These are phyloP conservation scores for Vanessa atalanta DNA, from an alignment of 1,140 invertebrate genomes.

Conservation along the genomic window DNA sequence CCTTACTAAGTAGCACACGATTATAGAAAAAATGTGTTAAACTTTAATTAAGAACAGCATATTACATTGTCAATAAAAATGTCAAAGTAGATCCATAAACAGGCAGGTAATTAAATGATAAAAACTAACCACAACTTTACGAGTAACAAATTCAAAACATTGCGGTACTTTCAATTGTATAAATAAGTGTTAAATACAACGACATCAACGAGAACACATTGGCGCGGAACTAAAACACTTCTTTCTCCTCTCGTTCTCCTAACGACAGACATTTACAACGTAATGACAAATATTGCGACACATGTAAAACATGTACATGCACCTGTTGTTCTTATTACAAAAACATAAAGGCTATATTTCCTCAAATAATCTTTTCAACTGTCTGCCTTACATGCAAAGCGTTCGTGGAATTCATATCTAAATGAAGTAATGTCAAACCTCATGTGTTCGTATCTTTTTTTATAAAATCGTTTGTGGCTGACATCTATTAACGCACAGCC, in stretches of 20 bases:
- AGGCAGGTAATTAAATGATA: too few relatives aligned
- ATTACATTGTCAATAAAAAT: too few relatives aligned
- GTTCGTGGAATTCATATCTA: slow-evolving; percentile 21
- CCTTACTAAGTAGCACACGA: too few relatives aligned
- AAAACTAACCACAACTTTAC: too few relatives aligned
- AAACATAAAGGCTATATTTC: slow-evolving; percentile 13
- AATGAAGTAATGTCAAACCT: slow-evolving; percentile 14
- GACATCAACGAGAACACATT: slow-evolving; percentile 40
- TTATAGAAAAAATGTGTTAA: too few relatives aligned
- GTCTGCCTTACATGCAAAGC: slow-evolving; percentile 13
- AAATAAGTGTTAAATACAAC: slow-evolving; percentile 26
- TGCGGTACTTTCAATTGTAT: neutral
- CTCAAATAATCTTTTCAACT: neutral
- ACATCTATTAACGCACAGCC: too few relatives aligned
- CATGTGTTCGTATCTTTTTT: neutral
- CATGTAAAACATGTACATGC: slow-evolving; percentile 32
- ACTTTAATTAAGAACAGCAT: too few relatives aligned
- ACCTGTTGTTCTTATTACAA: slow-evolving; percentile 15
- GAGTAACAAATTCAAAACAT: neutral
- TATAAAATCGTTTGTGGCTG: too few relatives aligned
- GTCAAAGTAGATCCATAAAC: too few relatives aligned
- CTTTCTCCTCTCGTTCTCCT: slow-evolving; percentile 55
- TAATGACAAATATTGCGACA: slow-evolving; percentile 67
- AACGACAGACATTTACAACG: slow-evolving; percentile 55
- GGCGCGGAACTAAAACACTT: slow-evolving; percentile 62